Base-by-base conservation (phyloP, 2,113 vertebrate genomes). In the Cavia aperea region DNA sequence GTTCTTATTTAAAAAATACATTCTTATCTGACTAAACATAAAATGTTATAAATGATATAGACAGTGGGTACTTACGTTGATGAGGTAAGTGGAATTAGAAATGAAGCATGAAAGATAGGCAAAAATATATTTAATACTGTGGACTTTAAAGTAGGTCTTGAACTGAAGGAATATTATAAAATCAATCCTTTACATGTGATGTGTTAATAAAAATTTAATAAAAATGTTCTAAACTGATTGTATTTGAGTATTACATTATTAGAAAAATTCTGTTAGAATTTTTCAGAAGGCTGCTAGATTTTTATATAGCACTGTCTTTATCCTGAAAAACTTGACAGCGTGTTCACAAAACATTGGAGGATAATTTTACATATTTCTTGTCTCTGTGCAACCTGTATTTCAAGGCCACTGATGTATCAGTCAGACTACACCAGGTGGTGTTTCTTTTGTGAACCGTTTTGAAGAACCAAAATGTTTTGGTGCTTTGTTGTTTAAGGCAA, bases 261-360 rank as follows among this genome's bases (percentile, higher is more conserved):
- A 81, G 43, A 90, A 51, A 81, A 94, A 86, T 95, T 4, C 60
- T 73, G 62, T 63, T 81, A 87, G 43, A 21, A 81, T 90, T 92
- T 88, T 15, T 88, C 15, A 81, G 94, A 85, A 54, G 51, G 12
- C n/a, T 70, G 3, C 33, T 78, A 29, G 51, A 3, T 66, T 92
- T 93, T 77, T 21, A 56, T 92, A 5, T 73, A 86, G 31, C 23
- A 77, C 7, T 81, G 63, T 24, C 14, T 85, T 70, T 83, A 79
- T n/a, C 43, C 10, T 92, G 66, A 81, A 88, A 86, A 85, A 70
- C 23, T 85, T 88, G 33, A 56, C 39, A 79, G 19, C 94, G 81
- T 88, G 92, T 56, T 81, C 72, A 63, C 2, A 56, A 75, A 90
- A 75, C 23, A 54, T 23, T 49, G 36, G 54, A 75, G 78, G 36